Base-by-base conservation (phyloP, 2,888 invertebrate species). In the Ophion costatus region DNA sequence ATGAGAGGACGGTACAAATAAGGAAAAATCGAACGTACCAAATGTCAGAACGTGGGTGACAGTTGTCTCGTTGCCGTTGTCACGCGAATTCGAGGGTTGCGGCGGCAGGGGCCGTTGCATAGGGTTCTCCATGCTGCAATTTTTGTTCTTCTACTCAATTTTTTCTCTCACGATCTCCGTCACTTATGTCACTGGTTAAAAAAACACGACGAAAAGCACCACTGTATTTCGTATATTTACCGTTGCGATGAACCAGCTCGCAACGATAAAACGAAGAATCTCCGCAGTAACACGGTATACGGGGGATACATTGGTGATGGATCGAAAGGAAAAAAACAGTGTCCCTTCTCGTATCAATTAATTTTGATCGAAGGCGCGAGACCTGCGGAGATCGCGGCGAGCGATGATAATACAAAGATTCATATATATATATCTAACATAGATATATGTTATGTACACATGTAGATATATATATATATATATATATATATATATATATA, bases 31-130 rank as follows among this genome's bases (percentile, higher is more conserved):
- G 56, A 51, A 79, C 92, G 82, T 90, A 95, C 95, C 95, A 91
- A 95, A 95, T 87, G 95, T 95, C 89, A 95, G 94, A 90, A 94
- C 94, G 91, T 95, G 95, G 83, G 95, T 95, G 93, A 95, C 94
- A 91, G 95, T 95, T 90, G 90, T 90, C 82, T 91, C 91, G 83
- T 83, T 87, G 82, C 69, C 69, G 79, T 69, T 82, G 77, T 87
- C 87, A 70, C 82, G 77, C 45, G 84, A 87, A 86, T 86, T 82
- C 51, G 86, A 86, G 57, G 83, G 75, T 73, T 85, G 82, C 17
- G 88, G 73, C 73, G 83, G 83, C 80, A 87, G 88, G 75, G 88
- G 89, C 73, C 90, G 90, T 83, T 89, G 91, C 88, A 90, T 90
- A 77, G 80, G 85, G 86, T 88, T 92, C 92, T 91, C 94, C 94